phyloP scores from a whole-genome alignment of 2,888 invertebrate species.

The Cerceris ruficornis region DNA sequence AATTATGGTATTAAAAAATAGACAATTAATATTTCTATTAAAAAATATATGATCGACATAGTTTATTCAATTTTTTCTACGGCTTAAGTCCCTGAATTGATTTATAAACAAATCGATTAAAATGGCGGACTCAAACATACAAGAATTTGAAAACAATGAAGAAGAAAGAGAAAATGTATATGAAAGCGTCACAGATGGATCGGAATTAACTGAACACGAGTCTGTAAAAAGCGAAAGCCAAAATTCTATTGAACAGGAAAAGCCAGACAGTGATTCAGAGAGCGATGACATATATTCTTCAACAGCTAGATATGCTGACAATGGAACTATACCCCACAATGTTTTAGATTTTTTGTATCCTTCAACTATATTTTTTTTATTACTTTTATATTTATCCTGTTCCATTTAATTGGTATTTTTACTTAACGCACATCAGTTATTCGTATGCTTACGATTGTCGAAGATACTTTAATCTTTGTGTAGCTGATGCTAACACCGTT shows the following conservation, averaged over 20 bases:
- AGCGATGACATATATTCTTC: conserved; percentile 9
- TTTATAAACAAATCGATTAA: too few relatives aligned
- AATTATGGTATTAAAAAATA: too few relatives aligned
- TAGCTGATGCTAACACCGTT: conserved; percentile 88
- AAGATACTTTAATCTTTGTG: conserved; percentile 90
- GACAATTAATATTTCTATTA: too few relatives aligned
- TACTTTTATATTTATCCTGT: not conserved
- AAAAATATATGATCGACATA: too few relatives aligned
- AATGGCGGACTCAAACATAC: too few relatives aligned
- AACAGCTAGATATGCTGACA: conserved; percentile 7
- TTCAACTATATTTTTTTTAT: not conserved
- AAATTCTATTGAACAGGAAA: not conserved
- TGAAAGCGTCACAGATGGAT: too few relatives aligned
- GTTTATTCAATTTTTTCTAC: too few relatives aligned
- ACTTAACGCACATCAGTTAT: conserved; percentile 83
- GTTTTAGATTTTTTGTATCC: conserved; percentile 50
- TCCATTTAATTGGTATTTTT: conserved; percentile 1
- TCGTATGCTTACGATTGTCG: conserved; percentile 94
- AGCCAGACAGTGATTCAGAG: not conserved
- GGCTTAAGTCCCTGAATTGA: too few relatives aligned
- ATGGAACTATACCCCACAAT: conserved; percentile 25
- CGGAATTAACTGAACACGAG: too few relatives aligned
- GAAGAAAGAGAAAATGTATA: too few relatives aligned
- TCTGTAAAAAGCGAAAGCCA: not conserved
- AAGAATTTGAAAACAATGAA: too few relatives aligned